phyloP scores from a whole-genome alignment of 2,888 invertebrate species.

The Cepaea hortensis region DNA sequence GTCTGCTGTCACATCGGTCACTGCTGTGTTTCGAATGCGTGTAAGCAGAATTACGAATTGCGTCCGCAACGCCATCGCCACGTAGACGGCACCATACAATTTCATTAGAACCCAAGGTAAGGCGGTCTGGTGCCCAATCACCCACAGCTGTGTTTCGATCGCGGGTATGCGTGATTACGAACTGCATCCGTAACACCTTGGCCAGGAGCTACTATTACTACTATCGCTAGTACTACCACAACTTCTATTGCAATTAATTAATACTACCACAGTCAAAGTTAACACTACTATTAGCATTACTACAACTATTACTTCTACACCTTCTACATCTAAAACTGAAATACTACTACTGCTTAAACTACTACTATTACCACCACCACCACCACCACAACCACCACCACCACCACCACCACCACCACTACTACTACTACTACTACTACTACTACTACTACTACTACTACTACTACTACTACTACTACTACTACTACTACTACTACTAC shows the following conservation, averaged over 20 bases:
- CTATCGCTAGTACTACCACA: neutral
- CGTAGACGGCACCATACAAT: no score
- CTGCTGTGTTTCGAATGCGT: no score
- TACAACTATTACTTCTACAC: neutral
- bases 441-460: neutral
- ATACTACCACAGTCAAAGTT: neutral
- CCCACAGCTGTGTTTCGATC: no score
- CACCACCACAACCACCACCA: neutral
- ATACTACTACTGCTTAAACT: neutral
- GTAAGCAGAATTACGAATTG: no score
- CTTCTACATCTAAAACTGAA: neutral
- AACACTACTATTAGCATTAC: neutral
- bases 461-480: slow-evolving; percentile 1
- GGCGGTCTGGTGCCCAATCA: no score
- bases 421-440: neutral
- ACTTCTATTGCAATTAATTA: neutral
- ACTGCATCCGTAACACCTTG: no score
- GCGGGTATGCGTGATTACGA: no score
- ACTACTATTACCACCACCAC: neutral
- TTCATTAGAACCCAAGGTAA: no score
- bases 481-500: neutral
- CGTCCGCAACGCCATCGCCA: no score
- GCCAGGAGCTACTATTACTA: no score
- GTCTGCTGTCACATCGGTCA: no score
- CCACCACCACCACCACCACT: neutral